Percentiles rank a stretch among this genome's conserved stretches.
phyloP scores from a whole-genome alignment of 1,140 invertebrate genomes.

The Dendroctonus ponderosae region DNA sequence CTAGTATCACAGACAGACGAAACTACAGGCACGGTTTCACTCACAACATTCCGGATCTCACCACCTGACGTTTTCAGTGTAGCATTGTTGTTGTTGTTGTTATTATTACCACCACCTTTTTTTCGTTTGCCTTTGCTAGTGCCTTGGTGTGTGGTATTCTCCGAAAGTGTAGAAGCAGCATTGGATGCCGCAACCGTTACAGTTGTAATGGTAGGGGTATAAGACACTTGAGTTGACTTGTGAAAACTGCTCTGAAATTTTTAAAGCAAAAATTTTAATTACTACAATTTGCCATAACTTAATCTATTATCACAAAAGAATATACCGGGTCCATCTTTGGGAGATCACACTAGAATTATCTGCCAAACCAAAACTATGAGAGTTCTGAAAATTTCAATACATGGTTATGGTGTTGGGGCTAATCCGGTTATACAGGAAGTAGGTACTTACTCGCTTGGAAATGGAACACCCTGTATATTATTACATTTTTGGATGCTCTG shows the following conservation, averaged over 20 bases:
- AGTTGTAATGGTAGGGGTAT: background rate
- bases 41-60: background rate
- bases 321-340: too few species aligned
- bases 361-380: too few species aligned
- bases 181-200: background rate
- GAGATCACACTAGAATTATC: too few species aligned
- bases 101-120: conserved; percentile 9
- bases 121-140: conserved; percentile 9
- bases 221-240: conserved; percentile 13
- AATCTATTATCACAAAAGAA: too few species aligned
- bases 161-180: background rate
- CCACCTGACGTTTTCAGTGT: background rate
- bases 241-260: conserved; percentile 1
- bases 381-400: too few species aligned
- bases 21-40: background rate
- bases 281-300: too few species aligned
- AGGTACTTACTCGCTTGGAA: too few species aligned
- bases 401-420: too few species aligned
- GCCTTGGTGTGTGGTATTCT: background rate
- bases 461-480: too few species aligned
- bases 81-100: conserved; percentile 1
- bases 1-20: conserved; percentile 31
- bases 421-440: too few species aligned
- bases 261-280: background rate
- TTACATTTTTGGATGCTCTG: too few species aligned